A percentile compares a stretch with the other conserved stretches of the same genome.
phyloP scores from a whole-genome alignment of 2,888 invertebrate genomes.

The Lasioglossum malachurum region DNA sequence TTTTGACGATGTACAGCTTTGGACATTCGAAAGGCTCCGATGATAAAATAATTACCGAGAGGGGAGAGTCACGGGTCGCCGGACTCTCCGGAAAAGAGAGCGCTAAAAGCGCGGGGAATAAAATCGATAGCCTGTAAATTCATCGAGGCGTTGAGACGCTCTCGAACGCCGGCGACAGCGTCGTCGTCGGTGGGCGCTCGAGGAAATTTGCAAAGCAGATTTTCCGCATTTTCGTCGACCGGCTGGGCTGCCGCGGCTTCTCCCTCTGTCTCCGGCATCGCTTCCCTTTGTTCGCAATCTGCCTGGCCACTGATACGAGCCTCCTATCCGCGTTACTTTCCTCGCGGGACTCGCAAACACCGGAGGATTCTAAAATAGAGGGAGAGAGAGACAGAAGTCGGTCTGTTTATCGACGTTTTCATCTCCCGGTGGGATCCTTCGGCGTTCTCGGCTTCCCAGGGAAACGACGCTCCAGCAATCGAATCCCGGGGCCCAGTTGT shows the following conservation, averaged over 20 bases:
- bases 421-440: conserved; percentile 32
- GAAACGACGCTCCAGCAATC: not conserved
- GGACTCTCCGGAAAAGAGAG: conserved; percentile 24
- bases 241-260: conserved; percentile 38
- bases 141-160: conserved; percentile 60
- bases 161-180: conserved; percentile 31
- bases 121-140: conserved; percentile 65
- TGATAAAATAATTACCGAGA: conserved; percentile 24
- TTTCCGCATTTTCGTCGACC: conserved; percentile 56
- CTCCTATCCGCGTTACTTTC: conserved; percentile 47
- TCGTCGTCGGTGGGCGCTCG: conserved; percentile 9
- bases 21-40: not conserved
- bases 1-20: not conserved
- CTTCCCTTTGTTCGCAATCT: conserved; percentile 27
- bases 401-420: conserved; percentile 46
- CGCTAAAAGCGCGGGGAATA: conserved; percentile 32
- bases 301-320: conserved; percentile 30
- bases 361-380: conserved; percentile 4
- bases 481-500: not conserved
- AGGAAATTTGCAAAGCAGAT: conserved; percentile 73
- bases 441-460: not conserved
- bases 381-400: not conserved
- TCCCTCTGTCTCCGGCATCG: not conserved
- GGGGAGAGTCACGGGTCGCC: conserved; percentile 22
- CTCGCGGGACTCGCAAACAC: conserved; percentile 27